These are phyloP conservation scores for Drosophila sechellia DNA, from an alignment of 1,140 invertebrate species.

Conservation along the genomic window DNA sequence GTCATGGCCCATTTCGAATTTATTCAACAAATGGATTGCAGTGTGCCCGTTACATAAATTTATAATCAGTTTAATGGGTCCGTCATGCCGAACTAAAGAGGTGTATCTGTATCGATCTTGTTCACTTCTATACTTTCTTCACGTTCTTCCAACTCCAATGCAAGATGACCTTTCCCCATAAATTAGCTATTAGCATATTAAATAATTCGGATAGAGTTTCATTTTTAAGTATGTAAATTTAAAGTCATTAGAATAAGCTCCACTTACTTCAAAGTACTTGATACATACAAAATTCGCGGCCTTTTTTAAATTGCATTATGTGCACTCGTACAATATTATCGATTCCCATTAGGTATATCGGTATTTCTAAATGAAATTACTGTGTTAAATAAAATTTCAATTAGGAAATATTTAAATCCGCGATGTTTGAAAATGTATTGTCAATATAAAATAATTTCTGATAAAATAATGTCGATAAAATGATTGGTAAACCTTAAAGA, in stretches of 20 bases:
- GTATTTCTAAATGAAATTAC: no score
- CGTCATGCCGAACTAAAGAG: constrained; percentile 11
- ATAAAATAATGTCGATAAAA: no score
- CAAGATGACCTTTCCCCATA: constrained; percentile 22
- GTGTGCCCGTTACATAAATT: constrained; percentile 69
- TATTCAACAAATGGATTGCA: constrained; percentile 45
- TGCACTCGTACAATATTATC: neutral
- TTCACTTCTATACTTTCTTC: constrained; percentile 7
- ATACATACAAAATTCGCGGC: neutral
- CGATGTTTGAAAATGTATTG: neutral
- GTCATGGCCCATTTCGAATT: constrained; percentile 47
- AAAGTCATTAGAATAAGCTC: neutral
- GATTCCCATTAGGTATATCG: neutral
- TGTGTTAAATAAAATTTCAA: no score
- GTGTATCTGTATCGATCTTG: neutral
- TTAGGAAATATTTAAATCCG: no score
- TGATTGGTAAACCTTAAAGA: neutral
- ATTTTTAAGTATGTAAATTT: neutral
- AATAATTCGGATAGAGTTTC: neutral
- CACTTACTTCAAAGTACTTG: neutral
- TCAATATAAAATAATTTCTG: no score
- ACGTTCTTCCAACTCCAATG: neutral
- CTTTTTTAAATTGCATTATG: neutral
- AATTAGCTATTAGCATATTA: constrained; percentile 1
- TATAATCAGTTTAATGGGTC: constrained; percentile 33